Evolutionary conservation across 2,797 vertebrate species (phyloP), one percentile per base, ranked within the genome.

Genomic region (Naso thynnoides): DNA sequence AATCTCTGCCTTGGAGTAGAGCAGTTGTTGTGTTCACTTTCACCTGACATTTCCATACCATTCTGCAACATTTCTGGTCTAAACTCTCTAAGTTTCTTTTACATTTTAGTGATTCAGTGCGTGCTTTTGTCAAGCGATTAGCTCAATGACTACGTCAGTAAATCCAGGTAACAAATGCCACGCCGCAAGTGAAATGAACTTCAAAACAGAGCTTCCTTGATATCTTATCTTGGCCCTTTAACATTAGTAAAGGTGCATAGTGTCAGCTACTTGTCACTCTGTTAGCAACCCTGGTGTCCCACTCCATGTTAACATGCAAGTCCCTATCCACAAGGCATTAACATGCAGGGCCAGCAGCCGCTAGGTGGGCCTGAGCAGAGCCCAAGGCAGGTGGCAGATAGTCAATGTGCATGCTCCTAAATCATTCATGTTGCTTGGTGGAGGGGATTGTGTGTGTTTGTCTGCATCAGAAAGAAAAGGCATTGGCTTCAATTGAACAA

Each of bases 351-450:
- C 89, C 85, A 85, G 88, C 79, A 83, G 86, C 86, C 73, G 27
- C 84, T 88, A 93, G 92, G 92, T 93, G 90, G 89, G 86, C 80
- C 85, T 82, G 84, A 91, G 86, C 83, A 69, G 81, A 84, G 92
- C 88, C 91, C 87, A 82, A 85, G 86, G 91, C 92, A 94, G 92
- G 94, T 93, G 93, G 92, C 94, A 94, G 92, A 90, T 91, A 93
- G 91, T 94, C 92, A 91, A 92, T 93, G 91, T 92, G 91, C 79
- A 91, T 84, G 79, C 86, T 91, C 79, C 90, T 94, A 94, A 95
- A 95, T 95, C 92, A 94, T 94, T 93, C 86, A 94, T 94, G 89
- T 82, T 60, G 83, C 85, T 73, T 72, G 87, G 87, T 83, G 81
- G 81, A 86, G 81, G 78, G 81, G 78, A 70, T 61, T 58, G 68